Conservation (phyloP, 1,140 invertebrate species). For the Leptinotarsa lineolata region DNA sequence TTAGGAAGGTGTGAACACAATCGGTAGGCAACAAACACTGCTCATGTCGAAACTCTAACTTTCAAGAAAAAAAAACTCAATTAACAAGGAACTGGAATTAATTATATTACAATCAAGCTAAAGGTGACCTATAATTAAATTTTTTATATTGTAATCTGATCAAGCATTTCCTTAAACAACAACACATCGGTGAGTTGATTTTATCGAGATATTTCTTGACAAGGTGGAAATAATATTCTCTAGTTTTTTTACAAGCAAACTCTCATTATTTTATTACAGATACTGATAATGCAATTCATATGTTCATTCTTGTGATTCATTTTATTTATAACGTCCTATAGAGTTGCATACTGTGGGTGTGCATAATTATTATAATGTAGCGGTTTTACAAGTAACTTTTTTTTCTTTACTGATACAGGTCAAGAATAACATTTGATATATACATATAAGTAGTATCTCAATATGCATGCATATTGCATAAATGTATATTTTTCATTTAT, state of each 20-base stretch:
- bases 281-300: not conserved
- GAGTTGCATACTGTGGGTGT: not conserved
- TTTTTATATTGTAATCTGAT: slow-evolving; percentile 1
- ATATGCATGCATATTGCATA: no score
- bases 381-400: not conserved
- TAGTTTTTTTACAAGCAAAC: no score
- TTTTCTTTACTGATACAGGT: not conserved
- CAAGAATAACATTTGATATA: no score
- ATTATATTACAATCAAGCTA: not conserved
- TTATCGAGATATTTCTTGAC: not conserved
- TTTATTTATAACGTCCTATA: not conserved
- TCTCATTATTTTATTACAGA: not conserved
- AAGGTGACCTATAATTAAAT: not conserved
- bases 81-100: not conserved
- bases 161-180: not conserved
- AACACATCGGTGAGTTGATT: not conserved
- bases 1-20: no score
- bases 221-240: not conserved
- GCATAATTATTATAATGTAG: not conserved
- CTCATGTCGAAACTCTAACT: not conserved
- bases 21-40: no score
- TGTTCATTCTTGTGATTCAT: not conserved
- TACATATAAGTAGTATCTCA: no score
- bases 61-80: not conserved
- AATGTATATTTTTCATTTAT: no score